Evolutionary conservation across 2,797 vertebrate species (phyloP), one percentile per base, ranked within the genome.

Genomic region (Neosilurus mollespiculum): DNA sequence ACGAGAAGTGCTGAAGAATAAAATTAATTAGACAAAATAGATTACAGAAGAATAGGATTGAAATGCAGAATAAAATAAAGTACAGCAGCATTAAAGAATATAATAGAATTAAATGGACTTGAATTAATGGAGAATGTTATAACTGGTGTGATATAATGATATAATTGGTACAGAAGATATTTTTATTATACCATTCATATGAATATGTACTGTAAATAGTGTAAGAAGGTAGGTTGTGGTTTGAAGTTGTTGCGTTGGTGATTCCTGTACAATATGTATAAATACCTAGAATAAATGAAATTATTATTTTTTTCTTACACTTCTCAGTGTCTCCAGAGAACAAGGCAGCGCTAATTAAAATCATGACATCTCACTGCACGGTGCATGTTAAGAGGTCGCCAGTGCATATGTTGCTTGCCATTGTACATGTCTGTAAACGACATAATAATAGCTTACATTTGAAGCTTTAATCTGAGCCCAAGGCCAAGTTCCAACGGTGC

Each of bases 381-480:
- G 15, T 16, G 34, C 76, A 26, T 54, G 82, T 70, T 37, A 65
- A 65, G 51, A 37, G 51, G 75, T 64, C 49, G 51, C 51, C 15
- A 3, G n/a, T 20, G 26, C 66, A 72, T 72, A 85, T 81, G 80
- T 26, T 43, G 24, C 75, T 69, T 24, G 83, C 15, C 34, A 71
- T 62, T 5, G 54, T 18, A 53, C 34, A 66, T 75, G 54, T 37
- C 75, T n/a, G 10, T 72, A 72, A 84, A 79, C n/a, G 78, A 81
- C 61, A 80, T 66, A 73, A 71, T 34, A 83, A 78, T 14, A 62
- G 79, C 51, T 58, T 6, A n/a, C 67, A 30, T 84, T 73, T 54
- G 56, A 78, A 70, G 79, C 64, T 65, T 54, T 51, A 70, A 69
- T 73, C 70, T n/a, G 49, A 70, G 79, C 54, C 65, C 65, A 78